Evolutionary conservation across 2,797 vertebrate genomes (phyloP), one percentile per base, ranked within the genome.

Genomic region (Percopsis omiscomaycus): DNA sequence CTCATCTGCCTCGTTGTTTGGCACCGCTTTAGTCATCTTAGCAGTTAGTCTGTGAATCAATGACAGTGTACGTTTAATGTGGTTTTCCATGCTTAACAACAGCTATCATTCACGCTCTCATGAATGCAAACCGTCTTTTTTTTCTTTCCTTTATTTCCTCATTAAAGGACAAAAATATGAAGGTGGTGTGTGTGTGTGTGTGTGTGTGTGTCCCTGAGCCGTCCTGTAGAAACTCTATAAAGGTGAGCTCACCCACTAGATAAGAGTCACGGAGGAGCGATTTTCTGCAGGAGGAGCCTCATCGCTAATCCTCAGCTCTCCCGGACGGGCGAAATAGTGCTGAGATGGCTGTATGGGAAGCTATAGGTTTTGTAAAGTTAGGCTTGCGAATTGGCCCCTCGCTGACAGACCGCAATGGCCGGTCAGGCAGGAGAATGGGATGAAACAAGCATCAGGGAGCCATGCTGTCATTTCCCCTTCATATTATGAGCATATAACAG

Each of bases 341-440:
- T 73, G 77, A 75, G 61, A 73, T 66, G 55, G 57, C 59, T 46
- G 16, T 54, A 58, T 46, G 15, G 62, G 55, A 51, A 75, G 55
- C 55, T 52, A 28, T 61, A 64, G 51, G 71, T 68, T 64, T n/a
- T 56, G 13, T 61, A 56, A 48, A 68, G 46, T 63, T 66, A 3
- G 50, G 55, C 60, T 27, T 11, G 16, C 8, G 27, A 15, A 52
- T 11, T 12, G 50, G 15, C 16, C 4, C 50, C 10, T 51, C 49
- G 15, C 73, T 62, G 61, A 51, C 61, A 78, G 84, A 84, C 78
- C 80, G 65, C 77, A 82, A 83, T 79, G 74, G 53, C 63, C 75
- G 76, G 64, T 74, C 75, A 83, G 59, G 75, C 77, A 61, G 54
- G 45, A 70, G 74, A 71, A 79, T 81, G n/a, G 75, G 81, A 79